Percentiles rank a stretch among this genome's conserved stretches.
phyloP scores from a whole-genome alignment of 2,113 vertebrate species.

The Calidris pygmaea region DNA sequence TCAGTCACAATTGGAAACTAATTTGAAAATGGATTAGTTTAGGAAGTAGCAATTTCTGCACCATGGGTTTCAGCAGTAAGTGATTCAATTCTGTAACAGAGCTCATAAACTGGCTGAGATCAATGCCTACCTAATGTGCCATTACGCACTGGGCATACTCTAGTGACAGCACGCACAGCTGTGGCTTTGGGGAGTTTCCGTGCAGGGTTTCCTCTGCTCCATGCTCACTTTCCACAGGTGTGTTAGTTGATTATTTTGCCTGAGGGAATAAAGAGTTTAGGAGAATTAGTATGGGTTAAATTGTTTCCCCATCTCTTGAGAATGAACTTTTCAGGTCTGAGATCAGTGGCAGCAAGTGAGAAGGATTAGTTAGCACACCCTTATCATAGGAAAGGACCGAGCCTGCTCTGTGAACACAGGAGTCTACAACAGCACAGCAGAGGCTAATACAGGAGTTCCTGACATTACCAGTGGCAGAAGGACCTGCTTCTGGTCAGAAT shows the following conservation, averaged over 20 bases:
- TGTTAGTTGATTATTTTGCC: slow-evolving; percentile 56
- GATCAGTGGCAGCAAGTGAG: not conserved
- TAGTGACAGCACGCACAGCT: slow-evolving; percentile 65
- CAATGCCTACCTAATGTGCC: slow-evolving; percentile 78
- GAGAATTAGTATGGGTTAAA: slow-evolving; percentile 9
- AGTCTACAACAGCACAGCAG: not conserved
- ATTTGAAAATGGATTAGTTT: slow-evolving; percentile 78
- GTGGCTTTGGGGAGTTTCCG: slow-evolving; percentile 22
- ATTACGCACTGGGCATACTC: slow-evolving; percentile 71
- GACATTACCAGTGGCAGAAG: not conserved
- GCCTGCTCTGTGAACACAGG: not conserved
- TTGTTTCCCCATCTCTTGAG: not conserved
- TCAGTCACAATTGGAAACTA: slow-evolving; percentile 75
- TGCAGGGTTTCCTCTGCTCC: slow-evolving; percentile 35
- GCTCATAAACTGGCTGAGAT: slow-evolving; percentile 73
- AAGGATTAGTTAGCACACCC: not conserved
- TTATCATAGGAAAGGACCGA: not conserved
- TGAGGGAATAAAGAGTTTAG: slow-evolving; percentile 47
- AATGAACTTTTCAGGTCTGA: slow-evolving; percentile 3
- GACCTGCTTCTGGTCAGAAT: not conserved
- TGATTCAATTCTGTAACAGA: slow-evolving; percentile 67
- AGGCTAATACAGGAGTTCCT: not conserved
- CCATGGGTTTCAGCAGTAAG: slow-evolving; percentile 62
- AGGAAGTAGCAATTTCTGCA: slow-evolving; percentile 75
- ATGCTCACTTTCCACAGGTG: slow-evolving; percentile 48